Conservation (phyloP, 2,888 invertebrate species). For the Tachina lurida region DNA sequence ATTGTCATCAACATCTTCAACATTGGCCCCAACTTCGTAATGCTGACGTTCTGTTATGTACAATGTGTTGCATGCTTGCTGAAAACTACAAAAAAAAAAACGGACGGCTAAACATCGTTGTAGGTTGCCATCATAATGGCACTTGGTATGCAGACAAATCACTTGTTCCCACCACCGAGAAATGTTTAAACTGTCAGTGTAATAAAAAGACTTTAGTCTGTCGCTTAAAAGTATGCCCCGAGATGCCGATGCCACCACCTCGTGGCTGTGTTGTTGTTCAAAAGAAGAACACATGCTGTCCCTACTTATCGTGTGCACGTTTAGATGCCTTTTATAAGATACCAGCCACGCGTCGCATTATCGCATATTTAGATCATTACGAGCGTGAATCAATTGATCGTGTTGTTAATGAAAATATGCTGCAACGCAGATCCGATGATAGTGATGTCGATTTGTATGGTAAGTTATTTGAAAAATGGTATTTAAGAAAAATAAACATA, state of each 20-base stretch:
- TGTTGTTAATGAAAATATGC: slow-evolving; percentile 80
- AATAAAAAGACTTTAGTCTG: slow-evolving; percentile 89
- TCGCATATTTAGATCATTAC: slow-evolving; percentile 81
- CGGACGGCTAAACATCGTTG: slow-evolving; percentile 18
- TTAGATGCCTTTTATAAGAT: slow-evolving; percentile 80
- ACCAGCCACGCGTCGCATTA: slow-evolving; percentile 80
- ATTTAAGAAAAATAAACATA: slow-evolving; percentile 23
- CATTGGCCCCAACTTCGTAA: slow-evolving; percentile 13
- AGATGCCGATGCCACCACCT: slow-evolving; percentile 89
- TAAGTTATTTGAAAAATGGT: slow-evolving; percentile 67
- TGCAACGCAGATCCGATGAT: slow-evolving; percentile 81
- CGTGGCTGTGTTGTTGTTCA: slow-evolving; percentile 89
- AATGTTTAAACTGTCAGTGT: slow-evolving; percentile 91
- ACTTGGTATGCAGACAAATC: slow-evolving; percentile 87
- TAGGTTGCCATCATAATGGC: slow-evolving; percentile 90
- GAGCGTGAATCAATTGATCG: slow-evolving; percentile 81
- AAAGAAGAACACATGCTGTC: slow-evolving; percentile 88
- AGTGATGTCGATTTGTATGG: slow-evolving; percentile 80
- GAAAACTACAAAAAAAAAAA: slow-evolving; percentile 3
- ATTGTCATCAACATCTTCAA: slow-evolving; percentile 37
- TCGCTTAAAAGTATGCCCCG: slow-evolving; percentile 89
- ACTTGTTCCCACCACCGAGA: slow-evolving; percentile 87
- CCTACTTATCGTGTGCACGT: slow-evolving; percentile 90
- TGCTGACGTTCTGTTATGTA: slow-evolving; percentile 10
- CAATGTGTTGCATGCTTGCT: slow-evolving; percentile 12